These are phyloP conservation scores for Chalcis sispes DNA, from an alignment of 2,888 invertebrate genomes.

Conservation along the genomic window DNA sequence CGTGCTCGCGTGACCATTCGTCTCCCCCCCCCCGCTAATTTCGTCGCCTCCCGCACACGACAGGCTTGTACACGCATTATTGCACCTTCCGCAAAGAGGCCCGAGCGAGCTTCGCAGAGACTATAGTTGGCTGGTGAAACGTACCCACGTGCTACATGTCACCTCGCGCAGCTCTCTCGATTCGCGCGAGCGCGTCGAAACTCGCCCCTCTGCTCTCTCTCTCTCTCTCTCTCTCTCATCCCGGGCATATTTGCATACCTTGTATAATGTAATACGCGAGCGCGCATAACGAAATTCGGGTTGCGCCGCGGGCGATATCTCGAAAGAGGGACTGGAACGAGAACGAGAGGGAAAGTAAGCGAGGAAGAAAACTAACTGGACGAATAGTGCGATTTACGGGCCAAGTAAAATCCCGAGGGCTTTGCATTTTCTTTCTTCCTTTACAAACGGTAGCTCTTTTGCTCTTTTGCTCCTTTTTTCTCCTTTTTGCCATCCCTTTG, in stretches of 20 bases:
- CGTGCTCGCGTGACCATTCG: not conserved
- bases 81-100: not conserved
- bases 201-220: slow-evolving; percentile 2
- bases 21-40: slow-evolving; percentile 55
- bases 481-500: slow-evolving; percentile 36
- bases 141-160: not conserved
- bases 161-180: slow-evolving; percentile 3
- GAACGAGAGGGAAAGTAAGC: no score
- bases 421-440: not conserved
- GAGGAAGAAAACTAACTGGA: not conserved
- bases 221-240: slow-evolving; percentile 58
- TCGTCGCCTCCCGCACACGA: not conserved
- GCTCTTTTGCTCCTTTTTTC: slow-evolving; percentile 38
- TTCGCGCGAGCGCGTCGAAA: not conserved
- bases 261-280: slow-evolving; percentile 25
- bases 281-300: slow-evolving; percentile 25
- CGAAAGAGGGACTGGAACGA: no score
- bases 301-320: not conserved
- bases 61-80: not conserved
- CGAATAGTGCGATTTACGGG: slow-evolving; percentile 12
- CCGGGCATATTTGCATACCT: slow-evolving; percentile 32
- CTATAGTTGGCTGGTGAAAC: not conserved
- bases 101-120: not conserved
- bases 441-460: slow-evolving; percentile 13
- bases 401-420: not conserved